Evolutionary conservation across 1,140 invertebrate species (phyloP).

Genomic region (Zaprionus gabonicus): DNA sequence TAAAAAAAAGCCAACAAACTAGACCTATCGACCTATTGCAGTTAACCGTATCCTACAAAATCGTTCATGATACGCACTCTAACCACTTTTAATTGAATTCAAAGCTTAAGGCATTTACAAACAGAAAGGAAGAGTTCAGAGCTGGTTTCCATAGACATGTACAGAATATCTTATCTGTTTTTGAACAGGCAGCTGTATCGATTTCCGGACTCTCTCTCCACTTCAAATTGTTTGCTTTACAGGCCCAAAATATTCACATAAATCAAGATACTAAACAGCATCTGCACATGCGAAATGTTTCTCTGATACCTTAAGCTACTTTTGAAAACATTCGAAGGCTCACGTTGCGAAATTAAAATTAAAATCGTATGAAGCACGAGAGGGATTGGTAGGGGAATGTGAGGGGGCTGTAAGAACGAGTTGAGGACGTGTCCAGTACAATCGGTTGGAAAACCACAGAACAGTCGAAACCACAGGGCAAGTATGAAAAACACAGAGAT

Average conservation of each 20-base stretch:
- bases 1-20: too few relatives aligned
- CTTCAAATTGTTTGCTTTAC: not conserved
- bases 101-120: not conserved
- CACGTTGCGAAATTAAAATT: not conserved
- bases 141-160: not conserved
- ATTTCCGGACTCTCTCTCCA: not conserved
- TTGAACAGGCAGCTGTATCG: not conserved
- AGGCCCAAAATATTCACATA: not conserved
- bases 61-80: not conserved
- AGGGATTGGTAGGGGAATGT: not conserved
- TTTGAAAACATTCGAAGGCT: conserved; percentile 2
- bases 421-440: not conserved
- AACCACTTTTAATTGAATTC: not conserved
- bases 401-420: not conserved
- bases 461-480: conserved; percentile 10
- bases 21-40: too few relatives aligned
- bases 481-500: conserved; percentile 26
- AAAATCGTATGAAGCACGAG: not conserved
- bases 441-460: conserved; percentile 10
- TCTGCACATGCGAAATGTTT: not conserved
- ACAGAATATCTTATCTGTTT: too few relatives aligned
- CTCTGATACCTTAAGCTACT: conserved; percentile 10
- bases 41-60: not conserved
- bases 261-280: not conserved
- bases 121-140: not conserved